Evolutionary conservation across 2,888 invertebrate species (phyloP).

Genomic region (Drosophila atripex): DNA sequence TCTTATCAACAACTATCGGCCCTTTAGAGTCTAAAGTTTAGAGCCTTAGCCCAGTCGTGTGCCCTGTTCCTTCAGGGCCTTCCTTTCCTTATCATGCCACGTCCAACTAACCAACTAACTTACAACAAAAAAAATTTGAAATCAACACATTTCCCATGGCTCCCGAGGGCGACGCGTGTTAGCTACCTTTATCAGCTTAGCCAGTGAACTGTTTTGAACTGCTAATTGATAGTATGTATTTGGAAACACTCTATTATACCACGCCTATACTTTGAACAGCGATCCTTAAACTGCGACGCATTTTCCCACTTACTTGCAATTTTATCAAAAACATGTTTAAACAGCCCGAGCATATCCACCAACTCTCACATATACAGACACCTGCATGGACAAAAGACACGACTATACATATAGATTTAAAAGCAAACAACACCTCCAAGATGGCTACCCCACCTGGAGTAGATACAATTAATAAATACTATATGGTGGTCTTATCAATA

Average conservation of each 20-base stretch:
- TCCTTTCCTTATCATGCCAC: constrained; percentile 18
- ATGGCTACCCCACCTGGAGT: constrained; percentile 27
- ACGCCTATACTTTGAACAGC: constrained; percentile 17
- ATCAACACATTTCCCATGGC: constrained; percentile 28
- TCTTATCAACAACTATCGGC: constrained; percentile 3
- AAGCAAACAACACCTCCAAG: constrained; percentile 27
- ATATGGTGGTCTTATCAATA: constrained; percentile 24
- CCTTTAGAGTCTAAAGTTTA: background rate
- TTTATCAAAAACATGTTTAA: constrained; percentile 32
- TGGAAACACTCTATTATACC: constrained; percentile 26
- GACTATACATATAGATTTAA: background rate
- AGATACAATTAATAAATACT: constrained; percentile 17
- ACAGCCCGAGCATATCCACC: constrained; percentile 8
- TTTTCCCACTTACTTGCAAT: constrained; percentile 36
- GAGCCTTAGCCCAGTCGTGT: too few species aligned
- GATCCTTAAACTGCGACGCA: constrained; percentile 62
- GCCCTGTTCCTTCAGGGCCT: background rate
- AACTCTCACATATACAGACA: background rate
- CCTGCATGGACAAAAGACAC: constrained; percentile 10
- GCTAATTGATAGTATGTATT: constrained; percentile 69
- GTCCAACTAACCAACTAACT: constrained; percentile 25
- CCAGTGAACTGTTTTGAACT: constrained; percentile 67
- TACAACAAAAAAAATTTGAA: background rate
- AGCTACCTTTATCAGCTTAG: constrained; percentile 27
- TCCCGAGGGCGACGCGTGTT: constrained; percentile 49